phyloP scores from a whole-genome alignment of 2,113 vertebrate genomes.

The Microcebus jonahi region DNA sequence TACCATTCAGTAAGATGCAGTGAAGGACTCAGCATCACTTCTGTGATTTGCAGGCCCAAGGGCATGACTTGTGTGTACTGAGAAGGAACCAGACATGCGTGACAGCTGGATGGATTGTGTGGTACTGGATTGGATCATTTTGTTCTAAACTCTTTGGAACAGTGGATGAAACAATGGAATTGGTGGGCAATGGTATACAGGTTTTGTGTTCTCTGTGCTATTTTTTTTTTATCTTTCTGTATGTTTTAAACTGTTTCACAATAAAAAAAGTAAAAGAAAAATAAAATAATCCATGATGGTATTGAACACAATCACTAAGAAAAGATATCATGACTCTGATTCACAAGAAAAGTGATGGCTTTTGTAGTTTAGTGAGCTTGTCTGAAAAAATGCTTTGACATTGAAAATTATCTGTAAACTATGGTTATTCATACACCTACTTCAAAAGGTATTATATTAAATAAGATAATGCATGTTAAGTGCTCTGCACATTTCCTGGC shows the following conservation, averaged over 20 bases:
- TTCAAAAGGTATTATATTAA: neutral
- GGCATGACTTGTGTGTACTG: neutral
- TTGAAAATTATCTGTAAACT: neutral
- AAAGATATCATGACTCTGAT: neutral
- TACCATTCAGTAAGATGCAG: accelerated
- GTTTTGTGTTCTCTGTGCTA: neutral
- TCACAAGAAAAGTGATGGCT: neutral
- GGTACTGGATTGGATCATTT: neutral
- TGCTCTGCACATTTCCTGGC: neutral
- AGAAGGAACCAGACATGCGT: neutral
- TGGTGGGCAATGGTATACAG: neutral
- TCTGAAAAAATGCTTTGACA: neutral
- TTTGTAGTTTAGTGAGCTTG: neutral
- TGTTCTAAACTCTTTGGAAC: neutral
- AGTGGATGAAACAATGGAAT: neutral
- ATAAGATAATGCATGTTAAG: neutral
- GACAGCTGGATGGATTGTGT: neutral
- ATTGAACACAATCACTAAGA: neutral
- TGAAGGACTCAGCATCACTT: neutral
- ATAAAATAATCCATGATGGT: neutral
- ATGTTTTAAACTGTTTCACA: neutral
- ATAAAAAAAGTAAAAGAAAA: neutral
- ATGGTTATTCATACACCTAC: neutral
- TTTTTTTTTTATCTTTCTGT: neutral
- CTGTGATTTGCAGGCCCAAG: neutral